Conservation (phyloP, 2,113 vertebrate genomes). For the Bothrops jararaca region DNA sequence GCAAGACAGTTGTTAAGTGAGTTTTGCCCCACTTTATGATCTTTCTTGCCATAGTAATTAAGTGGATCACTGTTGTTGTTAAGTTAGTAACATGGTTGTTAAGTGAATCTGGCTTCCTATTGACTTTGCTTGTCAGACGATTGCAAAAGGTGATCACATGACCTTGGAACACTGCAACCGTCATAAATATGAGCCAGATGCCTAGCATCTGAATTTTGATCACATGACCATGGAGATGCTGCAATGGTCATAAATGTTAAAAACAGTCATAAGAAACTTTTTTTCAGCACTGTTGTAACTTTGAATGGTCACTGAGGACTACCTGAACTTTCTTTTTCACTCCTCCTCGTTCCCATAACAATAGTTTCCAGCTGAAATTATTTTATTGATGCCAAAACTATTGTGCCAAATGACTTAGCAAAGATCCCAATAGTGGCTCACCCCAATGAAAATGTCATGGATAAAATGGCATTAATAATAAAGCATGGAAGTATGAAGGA, state of each 20-base stretch:
- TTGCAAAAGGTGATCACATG: background rate
- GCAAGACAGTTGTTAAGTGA: background rate
- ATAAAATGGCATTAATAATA: background rate
- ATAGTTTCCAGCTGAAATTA: background rate
- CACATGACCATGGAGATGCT: background rate
- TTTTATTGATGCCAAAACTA: background rate
- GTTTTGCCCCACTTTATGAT: background rate
- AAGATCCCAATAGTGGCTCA: background rate
- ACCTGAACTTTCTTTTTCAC: conserved; percentile 1
- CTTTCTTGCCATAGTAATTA: background rate
- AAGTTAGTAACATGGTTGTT: background rate
- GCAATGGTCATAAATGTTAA: background rate
- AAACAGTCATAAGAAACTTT: background rate
- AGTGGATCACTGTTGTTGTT: background rate
- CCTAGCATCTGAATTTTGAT: background rate
- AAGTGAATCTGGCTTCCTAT: background rate
- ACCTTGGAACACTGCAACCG: background rate
- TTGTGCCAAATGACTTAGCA: background rate
- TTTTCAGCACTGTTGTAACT: background rate
- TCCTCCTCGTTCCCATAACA: background rate
- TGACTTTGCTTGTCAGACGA: background rate
- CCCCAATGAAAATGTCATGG: background rate
- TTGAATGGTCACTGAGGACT: background rate
- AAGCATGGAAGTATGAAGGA: background rate
- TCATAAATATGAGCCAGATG: background rate